Evolutionary conservation across 1,140 invertebrate species (phyloP).

Genomic region (Mizuhopecten yessoensis): DNA sequence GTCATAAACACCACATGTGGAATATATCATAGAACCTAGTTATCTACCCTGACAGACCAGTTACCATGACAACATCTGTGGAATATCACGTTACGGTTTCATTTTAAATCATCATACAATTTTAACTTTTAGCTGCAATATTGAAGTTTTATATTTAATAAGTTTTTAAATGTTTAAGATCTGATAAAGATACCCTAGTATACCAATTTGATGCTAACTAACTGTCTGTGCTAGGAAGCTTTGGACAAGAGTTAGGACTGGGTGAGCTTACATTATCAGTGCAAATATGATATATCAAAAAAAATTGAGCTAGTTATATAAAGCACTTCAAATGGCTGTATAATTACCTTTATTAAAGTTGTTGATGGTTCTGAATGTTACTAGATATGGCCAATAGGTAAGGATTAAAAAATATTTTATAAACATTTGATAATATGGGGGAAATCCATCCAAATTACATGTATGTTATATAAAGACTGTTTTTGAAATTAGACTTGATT

Average conservation of each 20-base stretch:
- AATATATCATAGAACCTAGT: not conserved
- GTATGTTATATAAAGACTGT: not conserved
- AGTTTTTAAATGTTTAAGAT: not conserved
- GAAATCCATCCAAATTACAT: not conserved
- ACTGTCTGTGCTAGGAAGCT: not conserved
- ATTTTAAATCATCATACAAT: not conserved
- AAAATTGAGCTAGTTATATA: not conserved
- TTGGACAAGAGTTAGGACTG: not conserved
- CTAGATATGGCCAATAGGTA: not conserved
- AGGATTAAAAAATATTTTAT: too few relatives aligned
- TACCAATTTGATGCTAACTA: not conserved
- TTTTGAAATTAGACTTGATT: too few relatives aligned
- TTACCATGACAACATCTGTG: not conserved
- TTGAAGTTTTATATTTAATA: not conserved
- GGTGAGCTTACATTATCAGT: not conserved
- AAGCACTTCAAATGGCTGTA: not conserved
- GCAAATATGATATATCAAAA: constrained; percentile 7
- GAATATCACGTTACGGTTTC: not conserved
- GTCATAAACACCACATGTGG: not conserved
- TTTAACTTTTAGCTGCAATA: not conserved
- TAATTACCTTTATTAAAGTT: constrained; percentile 12
- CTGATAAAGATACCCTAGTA: not conserved
- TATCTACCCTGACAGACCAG: not conserved
- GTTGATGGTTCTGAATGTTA: not conserved
- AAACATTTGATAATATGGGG: not conserved